Conservation (phyloP, 1,140 invertebrate genomes). For the Ditylenchus dipsaci region DNA sequence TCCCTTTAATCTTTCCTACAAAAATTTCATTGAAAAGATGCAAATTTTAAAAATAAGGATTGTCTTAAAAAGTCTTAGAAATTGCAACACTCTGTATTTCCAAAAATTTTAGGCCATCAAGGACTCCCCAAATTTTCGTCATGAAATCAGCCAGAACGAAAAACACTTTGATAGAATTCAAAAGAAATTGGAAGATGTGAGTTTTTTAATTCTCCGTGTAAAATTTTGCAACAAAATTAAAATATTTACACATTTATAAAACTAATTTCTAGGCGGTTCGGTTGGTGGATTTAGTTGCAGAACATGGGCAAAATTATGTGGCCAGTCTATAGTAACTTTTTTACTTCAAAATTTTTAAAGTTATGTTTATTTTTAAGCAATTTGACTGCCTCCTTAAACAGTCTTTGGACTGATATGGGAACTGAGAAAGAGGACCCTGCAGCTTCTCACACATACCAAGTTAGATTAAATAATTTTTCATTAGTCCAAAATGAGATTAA, state of each 20-base stretch:
- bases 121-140: slow-evolving; percentile 38
- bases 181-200: slow-evolving; percentile 42
- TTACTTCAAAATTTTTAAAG: neutral
- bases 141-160: slow-evolving; percentile 23
- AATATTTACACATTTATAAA: no score
- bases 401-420: slow-evolving; percentile 39
- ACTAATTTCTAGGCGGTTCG: slow-evolving; percentile 29
- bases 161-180: slow-evolving; percentile 38
- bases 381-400: slow-evolving; percentile 39
- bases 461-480: no score
- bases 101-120: slow-evolving; percentile 20
- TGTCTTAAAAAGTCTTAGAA: no score
- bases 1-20: no score
- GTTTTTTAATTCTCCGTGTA: no score
- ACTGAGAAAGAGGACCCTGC: slow-evolving; percentile 22
- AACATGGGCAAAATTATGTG: slow-evolving; percentile 40
- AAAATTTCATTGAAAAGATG: no score
- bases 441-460: slow-evolving; percentile 32
- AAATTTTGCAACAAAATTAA: no score
- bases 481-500: no score
- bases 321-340: slow-evolving; percentile 38
- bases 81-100: no score
- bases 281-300: slow-evolving; percentile 28
- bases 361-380: slow-evolving; percentile 36
- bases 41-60: no score